These are phyloP conservation scores for Beris morrisii DNA, from an alignment of 2,888 invertebrate genomes.

Conservation along the genomic window DNA sequence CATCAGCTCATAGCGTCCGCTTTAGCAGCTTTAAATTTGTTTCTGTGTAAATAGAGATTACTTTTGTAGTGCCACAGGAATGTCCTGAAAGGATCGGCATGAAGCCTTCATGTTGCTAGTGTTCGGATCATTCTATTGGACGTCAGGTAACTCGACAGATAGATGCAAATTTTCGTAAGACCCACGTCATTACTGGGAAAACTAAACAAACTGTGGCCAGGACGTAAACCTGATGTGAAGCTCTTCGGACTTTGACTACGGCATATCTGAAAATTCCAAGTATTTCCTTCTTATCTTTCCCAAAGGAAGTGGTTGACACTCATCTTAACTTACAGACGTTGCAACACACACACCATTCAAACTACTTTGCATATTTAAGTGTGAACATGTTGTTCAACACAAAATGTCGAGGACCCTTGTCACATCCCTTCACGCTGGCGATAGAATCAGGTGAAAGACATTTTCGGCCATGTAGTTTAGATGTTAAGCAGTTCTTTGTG, in stretches of 20 bases:
- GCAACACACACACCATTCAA: neutral
- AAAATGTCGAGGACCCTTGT: constrained; percentile 36
- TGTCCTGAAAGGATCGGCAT: too few relatives aligned
- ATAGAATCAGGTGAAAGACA: constrained; percentile 30
- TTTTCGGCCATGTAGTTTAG: constrained; percentile 30
- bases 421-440: constrained; percentile 17
- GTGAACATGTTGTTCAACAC: constrained; percentile 35
- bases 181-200: too few relatives aligned
- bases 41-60: too few relatives aligned
- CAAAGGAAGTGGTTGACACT: constrained; percentile 27
- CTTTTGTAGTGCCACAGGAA: too few relatives aligned
- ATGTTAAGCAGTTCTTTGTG: constrained; percentile 26
- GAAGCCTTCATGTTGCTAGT: too few relatives aligned
- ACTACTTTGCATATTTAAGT: constrained; percentile 34
- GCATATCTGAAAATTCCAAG: neutral
- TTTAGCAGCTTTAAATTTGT: too few relatives aligned
- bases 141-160: too few relatives aligned
- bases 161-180: too few relatives aligned
- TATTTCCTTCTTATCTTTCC: constrained; percentile 18
- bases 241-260: too few relatives aligned
- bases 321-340: constrained; percentile 16
- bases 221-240: too few relatives aligned
- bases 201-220: too few relatives aligned
- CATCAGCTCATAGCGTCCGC: neutral
- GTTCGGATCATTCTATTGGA: too few relatives aligned